These are phyloP conservation scores for Drosophila dunni DNA, from an alignment of 1,140 invertebrate genomes.

Conservation along the genomic window DNA sequence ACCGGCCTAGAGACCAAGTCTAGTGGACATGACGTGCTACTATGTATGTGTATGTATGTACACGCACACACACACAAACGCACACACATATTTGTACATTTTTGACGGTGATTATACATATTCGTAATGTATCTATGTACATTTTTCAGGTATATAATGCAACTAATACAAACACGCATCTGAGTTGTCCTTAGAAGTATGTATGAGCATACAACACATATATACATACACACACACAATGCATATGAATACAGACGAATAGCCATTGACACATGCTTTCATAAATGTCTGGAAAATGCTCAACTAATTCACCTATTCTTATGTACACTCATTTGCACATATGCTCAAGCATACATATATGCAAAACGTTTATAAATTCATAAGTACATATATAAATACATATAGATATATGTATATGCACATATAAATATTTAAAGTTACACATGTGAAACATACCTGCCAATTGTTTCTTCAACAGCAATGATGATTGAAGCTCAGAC, in stretches of 20 bases:
- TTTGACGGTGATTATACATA: not conserved
- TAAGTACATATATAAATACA: slow-evolving; percentile 2
- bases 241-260: not conserved
- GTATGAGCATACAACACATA: not conserved
- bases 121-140: no score
- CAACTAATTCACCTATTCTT: not conserved
- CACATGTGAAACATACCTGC: slow-evolving; percentile 89
- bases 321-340: slow-evolving; percentile 5
- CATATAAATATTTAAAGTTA: slow-evolving; percentile 18
- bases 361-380: not conserved
- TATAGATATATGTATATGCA: slow-evolving; percentile 16
- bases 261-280: not conserved
- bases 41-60: not conserved
- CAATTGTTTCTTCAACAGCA: slow-evolving; percentile 97
- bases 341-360: slow-evolving; percentile 12
- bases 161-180: not conserved
- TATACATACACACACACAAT: not conserved
- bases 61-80: not conserved
- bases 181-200: not conserved
- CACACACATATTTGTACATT: not conserved
- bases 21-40: not conserved
- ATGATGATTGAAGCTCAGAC: slow-evolving; percentile 97
- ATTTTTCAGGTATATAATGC: not conserved
- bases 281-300: not conserved
- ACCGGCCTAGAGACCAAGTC: not conserved